Conservation (phyloP, 2,888 invertebrate genomes). For the Agrochola litura region DNA sequence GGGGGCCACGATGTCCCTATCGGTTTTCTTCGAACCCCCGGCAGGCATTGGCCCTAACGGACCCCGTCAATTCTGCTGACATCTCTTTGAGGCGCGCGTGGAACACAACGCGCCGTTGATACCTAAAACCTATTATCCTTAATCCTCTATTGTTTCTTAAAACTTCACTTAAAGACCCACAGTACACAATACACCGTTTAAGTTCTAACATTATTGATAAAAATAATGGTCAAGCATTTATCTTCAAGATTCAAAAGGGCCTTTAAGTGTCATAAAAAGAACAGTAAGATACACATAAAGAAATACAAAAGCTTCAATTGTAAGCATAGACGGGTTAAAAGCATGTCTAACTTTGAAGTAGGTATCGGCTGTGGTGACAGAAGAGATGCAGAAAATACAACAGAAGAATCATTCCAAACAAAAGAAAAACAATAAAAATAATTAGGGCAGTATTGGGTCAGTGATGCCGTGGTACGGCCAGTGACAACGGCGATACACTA, state of each 20-base stretch:
- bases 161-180: background rate
- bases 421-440: background rate
- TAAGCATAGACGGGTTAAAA: constrained; percentile 30
- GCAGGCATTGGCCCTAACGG: no score
- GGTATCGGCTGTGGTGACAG: constrained; percentile 11
- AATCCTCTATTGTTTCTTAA: background rate
- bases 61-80: no score
- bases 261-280: background rate
- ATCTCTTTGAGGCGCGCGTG: no score
- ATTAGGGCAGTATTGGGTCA: background rate
- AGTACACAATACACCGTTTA: background rate
- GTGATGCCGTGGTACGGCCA: background rate
- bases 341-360: constrained; percentile 35
- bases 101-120: no score
- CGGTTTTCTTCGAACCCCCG: no score
- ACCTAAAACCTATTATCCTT: background rate
- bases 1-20: no score
- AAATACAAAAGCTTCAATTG: constrained; percentile 8
- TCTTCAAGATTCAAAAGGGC: background rate
- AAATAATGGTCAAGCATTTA: background rate
- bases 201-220: background rate
- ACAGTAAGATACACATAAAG: background rate
- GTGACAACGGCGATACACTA: background rate
- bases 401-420: constrained; percentile 6
- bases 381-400: background rate